Evolutionary conservation across 2,113 vertebrate genomes (phyloP).

Genomic region (Perca schrenkii): DNA sequence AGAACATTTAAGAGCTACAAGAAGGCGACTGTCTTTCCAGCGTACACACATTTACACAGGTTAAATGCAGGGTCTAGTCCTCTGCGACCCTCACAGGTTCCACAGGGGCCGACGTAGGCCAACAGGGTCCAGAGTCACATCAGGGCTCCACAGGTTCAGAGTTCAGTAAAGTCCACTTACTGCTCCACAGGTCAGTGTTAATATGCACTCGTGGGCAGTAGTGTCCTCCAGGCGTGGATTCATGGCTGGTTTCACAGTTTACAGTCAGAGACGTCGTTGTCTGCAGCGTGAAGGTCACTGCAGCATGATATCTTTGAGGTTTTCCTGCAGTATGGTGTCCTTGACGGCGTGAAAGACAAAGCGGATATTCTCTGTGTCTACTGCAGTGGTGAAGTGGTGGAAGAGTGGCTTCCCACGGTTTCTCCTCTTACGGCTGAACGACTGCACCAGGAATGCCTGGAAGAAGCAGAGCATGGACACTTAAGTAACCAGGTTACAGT

Average conservation of each 20-base stretch:
- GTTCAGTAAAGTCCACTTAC: conserved; percentile 49
- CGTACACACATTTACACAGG: conserved; percentile 52
- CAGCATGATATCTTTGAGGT: conserved; percentile 98
- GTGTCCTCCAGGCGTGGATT: conserved; percentile 14
- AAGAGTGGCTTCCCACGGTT: conserved; percentile 94
- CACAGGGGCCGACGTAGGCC: conserved; percentile 26
- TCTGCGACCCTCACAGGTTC: conserved; percentile 29
- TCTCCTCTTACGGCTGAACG: conserved; percentile 92
- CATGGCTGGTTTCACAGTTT: conserved; percentile 59
- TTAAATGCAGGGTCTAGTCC: conserved; percentile 46
- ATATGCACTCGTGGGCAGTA: conserved; percentile 3
- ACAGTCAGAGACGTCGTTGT: conserved; percentile 21
- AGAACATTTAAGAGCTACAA: conserved; percentile 27
- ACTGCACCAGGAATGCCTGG: conserved; percentile 91
- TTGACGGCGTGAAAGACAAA: conserved; percentile 98
- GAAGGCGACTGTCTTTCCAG: conserved; percentile 42
- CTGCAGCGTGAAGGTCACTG: conserved; percentile 85
- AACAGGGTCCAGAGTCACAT: conserved; percentile 16
- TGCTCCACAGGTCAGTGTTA: conserved; percentile 54
- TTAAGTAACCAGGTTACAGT: background rate
- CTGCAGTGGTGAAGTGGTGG: conserved; percentile 98
- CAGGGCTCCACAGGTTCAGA: conserved; percentile 62
- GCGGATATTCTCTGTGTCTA: conserved; percentile 98
- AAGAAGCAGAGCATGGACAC: conserved; percentile 23
- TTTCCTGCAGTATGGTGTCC: conserved; percentile 98